Conservation (phyloP, 2,113 vertebrate species). For the Peromyscus californicus region DNA sequence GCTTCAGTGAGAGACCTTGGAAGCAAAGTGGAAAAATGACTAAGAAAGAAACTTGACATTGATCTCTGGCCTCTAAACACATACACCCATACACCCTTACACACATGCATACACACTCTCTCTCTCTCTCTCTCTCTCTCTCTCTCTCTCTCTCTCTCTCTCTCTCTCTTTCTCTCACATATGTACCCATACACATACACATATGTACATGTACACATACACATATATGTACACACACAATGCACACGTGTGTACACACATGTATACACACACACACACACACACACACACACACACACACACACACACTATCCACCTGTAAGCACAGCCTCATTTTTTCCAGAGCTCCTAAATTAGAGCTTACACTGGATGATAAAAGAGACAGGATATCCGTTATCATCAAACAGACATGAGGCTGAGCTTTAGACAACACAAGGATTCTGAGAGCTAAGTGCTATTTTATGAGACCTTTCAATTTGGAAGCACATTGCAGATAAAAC, state of each 20-base stretch:
- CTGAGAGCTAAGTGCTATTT: conserved; percentile 78
- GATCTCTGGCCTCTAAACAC: not conserved
- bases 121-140: too few relatives aligned
- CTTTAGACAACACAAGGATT: conserved; percentile 64
- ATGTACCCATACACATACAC: too few relatives aligned
- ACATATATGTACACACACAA: fast-evolving
- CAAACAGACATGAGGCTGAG: conserved; percentile 69
- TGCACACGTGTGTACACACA: too few relatives aligned
- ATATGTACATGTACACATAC: fast-evolving
- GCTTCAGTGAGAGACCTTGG: not conserved
- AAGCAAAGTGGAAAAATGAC: not conserved
- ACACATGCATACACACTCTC: not conserved
- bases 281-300: too few relatives aligned
- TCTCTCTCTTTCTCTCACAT: too few relatives aligned
- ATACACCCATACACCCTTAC: not conserved
- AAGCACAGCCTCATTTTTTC: not conserved
- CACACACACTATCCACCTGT: not conserved
- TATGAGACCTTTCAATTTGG: conserved; percentile 80
- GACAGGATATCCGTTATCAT: conserved; percentile 61
- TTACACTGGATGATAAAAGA: conserved; percentile 52
- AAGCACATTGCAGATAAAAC: conserved; percentile 75
- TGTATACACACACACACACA: too few relatives aligned
- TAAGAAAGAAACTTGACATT: not conserved
- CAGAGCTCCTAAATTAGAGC: conserved; percentile 57
- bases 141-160: too few relatives aligned